Conservation (phyloP, 2,888 invertebrate genomes). For the Argyresthia albistria region DNA sequence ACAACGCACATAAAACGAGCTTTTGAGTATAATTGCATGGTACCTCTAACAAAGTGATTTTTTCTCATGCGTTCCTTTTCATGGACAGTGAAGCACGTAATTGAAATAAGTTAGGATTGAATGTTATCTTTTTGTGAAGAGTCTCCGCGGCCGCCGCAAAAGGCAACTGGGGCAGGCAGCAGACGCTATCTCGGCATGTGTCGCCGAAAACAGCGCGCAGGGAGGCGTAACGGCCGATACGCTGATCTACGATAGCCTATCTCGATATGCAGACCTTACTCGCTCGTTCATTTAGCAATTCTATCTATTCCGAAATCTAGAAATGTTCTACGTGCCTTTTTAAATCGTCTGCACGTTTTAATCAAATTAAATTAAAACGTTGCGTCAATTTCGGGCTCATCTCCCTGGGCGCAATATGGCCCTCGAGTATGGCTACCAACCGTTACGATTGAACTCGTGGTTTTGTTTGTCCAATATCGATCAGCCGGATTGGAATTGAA, state of each 20-base stretch:
- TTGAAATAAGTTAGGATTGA: conserved; percentile 50
- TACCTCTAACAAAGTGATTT: neutral
- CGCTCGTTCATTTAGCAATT: neutral
- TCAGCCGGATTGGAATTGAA: neutral
- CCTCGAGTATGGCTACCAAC: conserved; percentile 24
- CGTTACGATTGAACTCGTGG: neutral
- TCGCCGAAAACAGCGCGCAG: conserved; percentile 43
- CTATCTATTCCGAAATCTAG: neutral
- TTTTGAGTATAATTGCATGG: neutral
- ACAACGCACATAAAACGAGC: too few species aligned
- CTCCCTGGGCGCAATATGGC: conserved; percentile 30
- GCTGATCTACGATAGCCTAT: conserved; percentile 30
- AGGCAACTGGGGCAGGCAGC: conserved; percentile 41
- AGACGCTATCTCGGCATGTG: conserved; percentile 44
- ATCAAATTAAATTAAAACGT: neutral
- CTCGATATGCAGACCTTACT: neutral
- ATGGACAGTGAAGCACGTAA: conserved; percentile 29
- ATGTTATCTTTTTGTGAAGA: conserved; percentile 38
- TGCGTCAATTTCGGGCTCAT: conserved; percentile 12
- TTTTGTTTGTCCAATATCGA: neutral
- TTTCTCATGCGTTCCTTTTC: neutral
- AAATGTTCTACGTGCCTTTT: neutral
- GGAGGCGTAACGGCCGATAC: conserved; percentile 40
- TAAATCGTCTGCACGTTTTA: neutral
- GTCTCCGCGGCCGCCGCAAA: conserved; percentile 25